phyloP scores from a whole-genome alignment of 2,113 vertebrate species.

The Mus pahari region DNA sequence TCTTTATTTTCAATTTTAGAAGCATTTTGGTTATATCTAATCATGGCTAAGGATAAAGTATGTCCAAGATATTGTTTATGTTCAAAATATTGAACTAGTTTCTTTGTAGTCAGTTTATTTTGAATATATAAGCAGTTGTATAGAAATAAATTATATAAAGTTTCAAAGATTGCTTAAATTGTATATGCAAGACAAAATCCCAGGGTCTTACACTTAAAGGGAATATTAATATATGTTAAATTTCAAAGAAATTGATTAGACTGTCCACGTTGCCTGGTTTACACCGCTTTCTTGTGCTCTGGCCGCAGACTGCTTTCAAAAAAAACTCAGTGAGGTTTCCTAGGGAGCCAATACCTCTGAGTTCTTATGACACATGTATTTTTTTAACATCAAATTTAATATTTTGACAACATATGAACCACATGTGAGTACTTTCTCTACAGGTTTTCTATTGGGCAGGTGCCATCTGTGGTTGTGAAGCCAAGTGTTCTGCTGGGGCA shows the following conservation, averaged over 20 bases:
- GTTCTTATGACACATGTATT: conserved; percentile 50
- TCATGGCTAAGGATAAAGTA: neutral
- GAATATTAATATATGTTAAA: conserved; percentile 67
- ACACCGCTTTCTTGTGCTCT: conserved; percentile 50
- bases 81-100: conserved; percentile 65
- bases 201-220: conserved; percentile 58
- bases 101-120: conserved; percentile 42
- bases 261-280: conserved; percentile 56
- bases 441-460: conserved; percentile 60
- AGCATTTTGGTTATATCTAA: conserved; percentile 39
- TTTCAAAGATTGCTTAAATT: conserved; percentile 56
- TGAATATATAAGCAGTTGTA: conserved; percentile 58
- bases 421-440: conserved; percentile 64
- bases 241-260: conserved; percentile 70
- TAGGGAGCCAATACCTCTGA: conserved; percentile 40
- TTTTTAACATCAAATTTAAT: conserved; percentile 64
- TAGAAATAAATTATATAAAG: conserved; percentile 42
- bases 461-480: conserved; percentile 62
- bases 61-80: conserved; percentile 29
- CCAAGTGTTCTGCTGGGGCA: conserved; percentile 75
- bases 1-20: conserved; percentile 32
- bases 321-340: conserved; percentile 35
- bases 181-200: conserved; percentile 62
- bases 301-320: conserved; percentile 56
- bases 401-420: conserved; percentile 69